These are phyloP conservation scores for Pygoscelis adeliae DNA, from an alignment of 2,113 vertebrate species.

Conservation along the genomic window DNA sequence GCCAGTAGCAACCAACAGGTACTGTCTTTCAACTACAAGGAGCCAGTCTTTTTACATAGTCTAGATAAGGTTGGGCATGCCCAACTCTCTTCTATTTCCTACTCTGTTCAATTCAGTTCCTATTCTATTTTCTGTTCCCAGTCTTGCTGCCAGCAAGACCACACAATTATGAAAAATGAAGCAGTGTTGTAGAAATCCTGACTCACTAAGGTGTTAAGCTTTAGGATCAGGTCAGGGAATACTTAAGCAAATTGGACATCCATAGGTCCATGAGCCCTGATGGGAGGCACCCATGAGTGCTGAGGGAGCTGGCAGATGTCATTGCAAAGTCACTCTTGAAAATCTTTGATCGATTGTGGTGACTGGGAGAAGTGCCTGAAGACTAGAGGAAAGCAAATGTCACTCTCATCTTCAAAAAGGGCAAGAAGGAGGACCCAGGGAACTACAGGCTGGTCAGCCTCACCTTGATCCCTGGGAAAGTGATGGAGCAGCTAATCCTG, in stretches of 20 bases:
- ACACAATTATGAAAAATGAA: background rate
- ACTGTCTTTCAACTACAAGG: background rate
- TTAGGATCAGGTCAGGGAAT: background rate
- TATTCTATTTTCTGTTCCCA: background rate
- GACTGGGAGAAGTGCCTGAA: background rate
- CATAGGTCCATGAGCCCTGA: background rate
- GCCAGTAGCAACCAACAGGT: background rate
- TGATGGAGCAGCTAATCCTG: too few relatives aligned
- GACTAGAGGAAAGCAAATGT: background rate
- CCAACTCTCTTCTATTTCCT: background rate
- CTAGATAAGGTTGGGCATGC: background rate
- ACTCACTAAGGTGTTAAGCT: background rate
- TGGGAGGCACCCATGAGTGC: background rate
- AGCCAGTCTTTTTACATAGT: background rate
- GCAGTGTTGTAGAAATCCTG: background rate
- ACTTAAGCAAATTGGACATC: background rate
- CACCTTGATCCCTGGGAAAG: too few relatives aligned
- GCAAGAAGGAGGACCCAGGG: background rate
- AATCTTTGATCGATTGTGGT: background rate
- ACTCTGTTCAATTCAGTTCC: background rate
- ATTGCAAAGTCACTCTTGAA: background rate
- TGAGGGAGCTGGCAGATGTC: background rate
- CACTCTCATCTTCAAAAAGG: background rate
- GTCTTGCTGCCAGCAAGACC: background rate
- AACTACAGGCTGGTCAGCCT: too few relatives aligned